Conservation (phyloP, 2,113 vertebrate species). For the Calypte anna region DNA sequence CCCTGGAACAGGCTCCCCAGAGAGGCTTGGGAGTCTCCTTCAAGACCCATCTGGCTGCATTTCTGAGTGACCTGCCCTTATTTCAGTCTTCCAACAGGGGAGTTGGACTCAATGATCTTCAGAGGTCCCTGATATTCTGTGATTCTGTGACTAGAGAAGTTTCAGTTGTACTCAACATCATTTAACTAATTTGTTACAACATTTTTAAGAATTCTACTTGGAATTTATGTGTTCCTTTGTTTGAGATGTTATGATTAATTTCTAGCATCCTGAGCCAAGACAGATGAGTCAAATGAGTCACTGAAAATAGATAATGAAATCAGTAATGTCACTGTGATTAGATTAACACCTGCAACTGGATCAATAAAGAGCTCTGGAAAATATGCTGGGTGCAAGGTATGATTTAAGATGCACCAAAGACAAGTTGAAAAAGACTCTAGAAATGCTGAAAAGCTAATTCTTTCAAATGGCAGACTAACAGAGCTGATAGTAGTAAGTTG, state of each 20-base stretch:
- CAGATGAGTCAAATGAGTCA: neutral
- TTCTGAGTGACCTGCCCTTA: too few species aligned
- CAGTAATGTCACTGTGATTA: neutral
- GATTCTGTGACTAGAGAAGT: too few species aligned
- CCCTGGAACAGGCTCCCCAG: too few species aligned
- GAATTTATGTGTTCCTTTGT: neutral
- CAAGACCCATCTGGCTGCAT: too few species aligned
- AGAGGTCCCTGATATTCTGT: too few species aligned
- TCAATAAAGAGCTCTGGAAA: neutral
- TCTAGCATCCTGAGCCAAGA: neutral
- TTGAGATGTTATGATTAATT: neutral
- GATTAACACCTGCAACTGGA: neutral
- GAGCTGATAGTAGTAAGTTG: neutral
- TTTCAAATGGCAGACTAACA: neutral
- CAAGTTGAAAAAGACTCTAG: neutral
- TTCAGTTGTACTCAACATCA: neutral
- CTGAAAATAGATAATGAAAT: neutral
- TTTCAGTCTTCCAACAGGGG: too few species aligned
- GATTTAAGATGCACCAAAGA: neutral
- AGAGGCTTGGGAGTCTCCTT: too few species aligned
- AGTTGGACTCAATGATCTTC: too few species aligned
- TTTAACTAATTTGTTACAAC: neutral
- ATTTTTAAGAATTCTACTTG: neutral
- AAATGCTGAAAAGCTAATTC: neutral
- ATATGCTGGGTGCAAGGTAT: neutral